Evolutionary conservation across 2,797 vertebrate genomes (phyloP).

Genomic region (Poeciliopsis paucimaculata): DNA sequence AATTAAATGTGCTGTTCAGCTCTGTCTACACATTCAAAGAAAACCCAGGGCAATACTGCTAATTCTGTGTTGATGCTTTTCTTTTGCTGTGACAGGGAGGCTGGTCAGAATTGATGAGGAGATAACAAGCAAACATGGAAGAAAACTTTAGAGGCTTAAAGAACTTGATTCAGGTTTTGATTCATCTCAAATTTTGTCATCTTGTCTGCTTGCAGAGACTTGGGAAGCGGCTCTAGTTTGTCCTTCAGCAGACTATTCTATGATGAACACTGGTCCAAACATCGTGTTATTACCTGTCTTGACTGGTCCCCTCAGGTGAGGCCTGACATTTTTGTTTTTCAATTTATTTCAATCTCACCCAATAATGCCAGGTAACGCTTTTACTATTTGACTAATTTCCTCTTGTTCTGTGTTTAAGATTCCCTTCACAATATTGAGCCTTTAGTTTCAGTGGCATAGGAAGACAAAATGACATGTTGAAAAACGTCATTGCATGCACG

Average conservation of each 20-base stretch:
- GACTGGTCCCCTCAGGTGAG: constrained; percentile 97
- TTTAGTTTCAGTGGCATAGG: not conserved
- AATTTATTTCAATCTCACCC: not conserved
- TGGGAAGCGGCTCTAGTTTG: constrained; percentile 89
- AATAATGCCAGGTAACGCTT: not conserved
- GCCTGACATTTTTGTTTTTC: constrained; percentile 6
- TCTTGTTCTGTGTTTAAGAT: not conserved
- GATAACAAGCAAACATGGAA: not conserved
- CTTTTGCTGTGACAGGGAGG: not conserved
- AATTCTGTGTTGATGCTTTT: not conserved
- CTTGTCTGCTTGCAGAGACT: constrained; percentile 65
- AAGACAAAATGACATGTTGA: not conserved
- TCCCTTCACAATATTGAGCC: not conserved
- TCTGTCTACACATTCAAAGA: not conserved
- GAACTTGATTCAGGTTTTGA: not conserved
- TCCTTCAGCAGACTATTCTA: constrained; percentile 93
- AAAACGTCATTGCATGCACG: not conserved
- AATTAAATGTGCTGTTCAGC: not conserved
- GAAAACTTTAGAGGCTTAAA: not conserved
- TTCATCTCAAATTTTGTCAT: constrained; percentile 24
- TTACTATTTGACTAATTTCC: not conserved
- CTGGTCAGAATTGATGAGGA: not conserved
- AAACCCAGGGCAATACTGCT: not conserved
- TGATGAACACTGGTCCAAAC: constrained; percentile 97
- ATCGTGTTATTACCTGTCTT: constrained; percentile 95